Conservation (phyloP, 1,140 invertebrate genomes). For the Physella acuta region DNA sequence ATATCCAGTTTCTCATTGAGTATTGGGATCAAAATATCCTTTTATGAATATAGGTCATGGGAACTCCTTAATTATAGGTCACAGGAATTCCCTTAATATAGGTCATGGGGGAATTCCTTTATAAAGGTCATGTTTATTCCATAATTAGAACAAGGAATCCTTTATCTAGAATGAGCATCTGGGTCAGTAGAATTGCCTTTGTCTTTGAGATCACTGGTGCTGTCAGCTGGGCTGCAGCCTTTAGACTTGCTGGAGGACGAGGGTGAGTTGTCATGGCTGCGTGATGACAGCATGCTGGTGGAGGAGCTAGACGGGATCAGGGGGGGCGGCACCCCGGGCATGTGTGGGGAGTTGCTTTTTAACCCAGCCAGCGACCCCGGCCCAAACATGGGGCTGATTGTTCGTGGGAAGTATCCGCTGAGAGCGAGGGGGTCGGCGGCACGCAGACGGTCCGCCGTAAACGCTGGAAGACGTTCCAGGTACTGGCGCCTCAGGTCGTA, state of each 20-base stretch:
- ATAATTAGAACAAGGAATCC: too few species aligned
- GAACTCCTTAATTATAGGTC: too few species aligned
- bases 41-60: too few species aligned
- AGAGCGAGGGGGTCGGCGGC: slow-evolving; percentile 31
- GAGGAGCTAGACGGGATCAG: slow-evolving; percentile 37
- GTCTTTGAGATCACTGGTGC: slow-evolving; percentile 39
- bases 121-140: too few species aligned
- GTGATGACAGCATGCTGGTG: slow-evolving; percentile 9
- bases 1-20: too few species aligned
- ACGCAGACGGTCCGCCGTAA: slow-evolving; percentile 38
- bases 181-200: slow-evolving; percentile 41
- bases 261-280: slow-evolving; percentile 46
- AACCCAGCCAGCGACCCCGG: slow-evolving; percentile 24
- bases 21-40: too few species aligned
- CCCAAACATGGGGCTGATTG: slow-evolving; percentile 42
- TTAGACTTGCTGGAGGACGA: slow-evolving; percentile 41
- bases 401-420: slow-evolving; percentile 31
- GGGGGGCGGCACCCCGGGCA: slow-evolving; percentile 30
- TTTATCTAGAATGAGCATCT: slow-evolving; percentile 35
- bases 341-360: slow-evolving; percentile 36
- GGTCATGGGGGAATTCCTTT: too few species aligned
- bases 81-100: too few species aligned
- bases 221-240: slow-evolving; percentile 40
- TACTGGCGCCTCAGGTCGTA: slow-evolving; percentile 31
- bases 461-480: slow-evolving; percentile 38